These are phyloP conservation scores for Anarsia innoxiella DNA, from an alignment of 2,888 invertebrate species.

Conservation along the genomic window DNA sequence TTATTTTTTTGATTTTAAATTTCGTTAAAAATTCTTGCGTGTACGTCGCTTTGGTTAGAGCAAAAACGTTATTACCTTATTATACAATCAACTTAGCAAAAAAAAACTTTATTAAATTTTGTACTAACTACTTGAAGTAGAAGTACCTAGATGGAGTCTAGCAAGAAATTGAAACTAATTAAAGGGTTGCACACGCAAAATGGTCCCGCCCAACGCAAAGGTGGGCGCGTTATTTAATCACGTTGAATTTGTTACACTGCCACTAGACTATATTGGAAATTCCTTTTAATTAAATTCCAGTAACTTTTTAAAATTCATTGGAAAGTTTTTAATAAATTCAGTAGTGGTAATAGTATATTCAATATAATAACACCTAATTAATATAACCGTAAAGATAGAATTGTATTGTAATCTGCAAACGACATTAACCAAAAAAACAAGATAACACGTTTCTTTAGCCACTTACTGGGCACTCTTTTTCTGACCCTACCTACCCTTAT, in stretches of 20 bases:
- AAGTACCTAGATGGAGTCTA: conserved; percentile 2
- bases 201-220: conserved; percentile 15
- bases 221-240: conserved; percentile 25
- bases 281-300: conserved; percentile 29
- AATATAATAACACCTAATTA: too few relatives aligned
- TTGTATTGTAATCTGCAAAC: too few relatives aligned
- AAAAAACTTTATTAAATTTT: neutral
- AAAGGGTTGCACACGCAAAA: conserved; percentile 17
- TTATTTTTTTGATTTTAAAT: conserved; percentile 7
- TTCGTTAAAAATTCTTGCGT: conserved; percentile 1
- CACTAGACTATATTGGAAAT: conserved; percentile 26
- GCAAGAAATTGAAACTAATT: conserved; percentile 18
- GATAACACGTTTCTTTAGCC: conserved; percentile 4
- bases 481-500: conserved; percentile 33
- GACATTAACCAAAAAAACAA: neutral
- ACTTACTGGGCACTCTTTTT: conserved; percentile 16
- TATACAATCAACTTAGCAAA: neutral
- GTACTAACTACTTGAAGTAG: neutral
- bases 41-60: neutral
- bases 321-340: too few relatives aligned
- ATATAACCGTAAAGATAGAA: too few relatives aligned
- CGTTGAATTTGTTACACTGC: conserved; percentile 30
- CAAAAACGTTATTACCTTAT: too few relatives aligned
- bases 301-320: too few relatives aligned
- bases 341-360: too few relatives aligned